A percentile compares a stretch with the other conserved stretches of the same genome.
Evolutionary conservation across 2,113 vertebrate species (phyloP).

Genomic region (Podarcis raffonei): DNA sequence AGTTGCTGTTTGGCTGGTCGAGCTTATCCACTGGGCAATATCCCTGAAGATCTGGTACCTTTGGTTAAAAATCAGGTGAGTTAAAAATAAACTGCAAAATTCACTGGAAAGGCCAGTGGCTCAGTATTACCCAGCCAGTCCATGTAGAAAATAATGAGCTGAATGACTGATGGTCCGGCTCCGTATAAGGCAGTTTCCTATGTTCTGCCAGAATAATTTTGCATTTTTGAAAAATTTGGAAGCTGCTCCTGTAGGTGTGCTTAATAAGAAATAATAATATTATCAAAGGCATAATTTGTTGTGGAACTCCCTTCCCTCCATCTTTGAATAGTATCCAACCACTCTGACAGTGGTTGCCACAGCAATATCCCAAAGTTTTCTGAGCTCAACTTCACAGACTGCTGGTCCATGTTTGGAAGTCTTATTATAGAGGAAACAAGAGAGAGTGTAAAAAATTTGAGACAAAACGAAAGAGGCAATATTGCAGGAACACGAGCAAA

Average conservation of each 20-base stretch:
- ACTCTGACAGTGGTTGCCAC: background rate
- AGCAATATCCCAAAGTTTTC: background rate
- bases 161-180: no score
- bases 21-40: conserved; percentile 94
- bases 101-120: background rate
- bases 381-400: background rate
- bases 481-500: background rate
- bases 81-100: background rate
- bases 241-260: background rate
- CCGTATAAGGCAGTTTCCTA: no score
- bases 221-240: background rate
- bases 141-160: no score
- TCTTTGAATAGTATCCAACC: background rate
- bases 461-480: background rate
- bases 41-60: conserved; percentile 93
- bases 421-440: background rate
- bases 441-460: background rate
- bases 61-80: conserved; percentile 96
- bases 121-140: no score
- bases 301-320: background rate
- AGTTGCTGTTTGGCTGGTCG: conserved; percentile 93
- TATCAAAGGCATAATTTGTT: background rate
- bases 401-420: background rate
- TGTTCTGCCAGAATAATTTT: background rate
- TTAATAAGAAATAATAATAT: background rate